Percentiles rank a stretch among this genome's conserved stretches.
Evolutionary conservation across 2,888 invertebrate genomes (phyloP).

Genomic region (Mythimna lalbum): DNA sequence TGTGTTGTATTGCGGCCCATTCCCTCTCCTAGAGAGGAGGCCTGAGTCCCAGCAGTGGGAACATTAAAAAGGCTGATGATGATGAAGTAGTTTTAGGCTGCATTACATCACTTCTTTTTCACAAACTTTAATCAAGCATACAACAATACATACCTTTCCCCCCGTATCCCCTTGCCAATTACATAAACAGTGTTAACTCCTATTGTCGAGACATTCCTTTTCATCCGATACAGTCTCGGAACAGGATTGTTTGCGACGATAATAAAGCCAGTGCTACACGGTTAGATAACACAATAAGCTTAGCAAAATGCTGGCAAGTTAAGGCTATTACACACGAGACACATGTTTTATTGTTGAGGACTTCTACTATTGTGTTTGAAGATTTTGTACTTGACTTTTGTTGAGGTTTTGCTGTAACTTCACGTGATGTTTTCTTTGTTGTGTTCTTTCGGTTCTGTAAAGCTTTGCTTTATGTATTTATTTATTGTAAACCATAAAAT

Average conservation of each 20-base stretch:
- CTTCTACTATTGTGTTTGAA: conserved; percentile 32
- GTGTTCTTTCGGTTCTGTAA: not conserved
- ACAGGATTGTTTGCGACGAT: conserved; percentile 54
- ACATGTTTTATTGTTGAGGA: conserved; percentile 31
- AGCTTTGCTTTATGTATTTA: no score
- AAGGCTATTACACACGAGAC: conserved; percentile 57
- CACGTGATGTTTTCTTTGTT: conserved; percentile 6
- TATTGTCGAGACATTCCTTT: conserved; percentile 51
- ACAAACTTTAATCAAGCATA: conserved; percentile 16
- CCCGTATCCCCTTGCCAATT: conserved; percentile 43
- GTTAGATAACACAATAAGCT: conserved; percentile 62
- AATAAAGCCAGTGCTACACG: conserved; percentile 59
- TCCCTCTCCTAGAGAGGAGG: no score
- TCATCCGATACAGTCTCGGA: conserved; percentile 45
- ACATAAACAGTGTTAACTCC: conserved; percentile 45
- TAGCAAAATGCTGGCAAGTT: conserved; percentile 54
- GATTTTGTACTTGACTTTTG: conserved; percentile 25
- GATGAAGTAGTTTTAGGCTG: no score
- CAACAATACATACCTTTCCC: conserved; percentile 26
- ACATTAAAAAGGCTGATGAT: no score
- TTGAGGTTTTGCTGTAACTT: conserved; percentile 6
- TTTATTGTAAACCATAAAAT: no score
- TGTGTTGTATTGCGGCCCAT: no score
- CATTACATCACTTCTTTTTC: conserved; percentile 14
- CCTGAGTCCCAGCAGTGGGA: no score